Conservation (phyloP, 2,888 invertebrate genomes). For the Amphimallon solstitiale region DNA sequence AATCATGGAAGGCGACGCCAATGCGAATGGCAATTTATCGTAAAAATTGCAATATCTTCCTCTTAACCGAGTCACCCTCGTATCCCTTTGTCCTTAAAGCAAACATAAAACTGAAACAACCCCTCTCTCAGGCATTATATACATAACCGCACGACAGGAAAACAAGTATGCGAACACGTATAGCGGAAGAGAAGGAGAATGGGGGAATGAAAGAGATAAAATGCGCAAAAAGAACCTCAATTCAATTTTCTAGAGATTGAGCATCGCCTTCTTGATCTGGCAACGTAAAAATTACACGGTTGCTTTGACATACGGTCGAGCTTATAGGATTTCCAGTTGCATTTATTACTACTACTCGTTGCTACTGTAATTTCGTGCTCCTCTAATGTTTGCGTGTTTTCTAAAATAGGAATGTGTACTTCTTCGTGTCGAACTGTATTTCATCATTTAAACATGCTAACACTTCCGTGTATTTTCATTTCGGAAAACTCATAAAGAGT, state of each 20-base stretch:
- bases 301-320: slow-evolving; percentile 14
- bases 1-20: no score
- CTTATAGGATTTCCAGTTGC: neutral
- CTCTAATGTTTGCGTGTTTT: no score
- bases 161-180: neutral
- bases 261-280: slow-evolving; percentile 19
- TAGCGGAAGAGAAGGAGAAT: neutral
- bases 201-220: neutral
- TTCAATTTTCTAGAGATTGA: slow-evolving; percentile 27
- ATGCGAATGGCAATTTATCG: neutral
- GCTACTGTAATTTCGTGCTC: no score
- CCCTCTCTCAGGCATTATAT: neutral
- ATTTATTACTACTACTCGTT: neutral
- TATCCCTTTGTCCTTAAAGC: neutral
- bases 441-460: no score
- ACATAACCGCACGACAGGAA: slow-evolving; percentile 2
- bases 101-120: slow-evolving; percentile 12
- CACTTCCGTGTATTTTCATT: no score
- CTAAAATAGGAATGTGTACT: no score
- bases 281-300: slow-evolving; percentile 21
- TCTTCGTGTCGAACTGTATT: no score
- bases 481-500: no score
- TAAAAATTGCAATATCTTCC: slow-evolving; percentile 6
- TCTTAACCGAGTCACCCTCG: neutral
- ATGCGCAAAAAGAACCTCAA: slow-evolving; percentile 15